A percentile compares a stretch with the other conserved stretches of the same genome.
Conservation (phyloP, 2,113 vertebrate species). For the Motacilla tschutschensis region DNA sequence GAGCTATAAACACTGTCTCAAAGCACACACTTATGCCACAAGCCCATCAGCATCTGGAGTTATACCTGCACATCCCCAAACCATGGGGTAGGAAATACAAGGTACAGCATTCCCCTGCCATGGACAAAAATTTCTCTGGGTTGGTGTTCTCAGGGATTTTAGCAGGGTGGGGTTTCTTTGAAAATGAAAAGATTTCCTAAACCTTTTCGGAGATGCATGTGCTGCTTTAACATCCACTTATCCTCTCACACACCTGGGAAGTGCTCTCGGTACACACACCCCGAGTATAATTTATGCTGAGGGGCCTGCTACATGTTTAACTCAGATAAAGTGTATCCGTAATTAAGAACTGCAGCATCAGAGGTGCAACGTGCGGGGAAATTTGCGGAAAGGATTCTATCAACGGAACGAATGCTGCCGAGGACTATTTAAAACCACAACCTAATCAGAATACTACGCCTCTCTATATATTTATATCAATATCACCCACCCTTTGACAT, state of each 20-base stretch:
- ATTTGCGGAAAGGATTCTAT: constrained; percentile 10
- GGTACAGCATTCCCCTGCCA: background rate
- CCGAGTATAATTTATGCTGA: constrained; percentile 14
- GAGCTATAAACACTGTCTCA: background rate
- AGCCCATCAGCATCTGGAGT: background rate
- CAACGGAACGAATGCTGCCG: background rate
- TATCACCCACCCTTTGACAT: constrained; percentile 41
- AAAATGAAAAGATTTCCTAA: background rate
- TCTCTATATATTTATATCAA: constrained; percentile 31
- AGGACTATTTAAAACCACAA: constrained; percentile 27
- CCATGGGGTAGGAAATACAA: background rate
- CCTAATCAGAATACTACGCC: constrained; percentile 15
- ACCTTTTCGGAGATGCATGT: background rate
- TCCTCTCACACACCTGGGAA: constrained; percentile 37
- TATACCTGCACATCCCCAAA: background rate
- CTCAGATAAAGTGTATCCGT: background rate
- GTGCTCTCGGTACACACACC: background rate
- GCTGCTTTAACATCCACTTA: background rate
- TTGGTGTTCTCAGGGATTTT: background rate
- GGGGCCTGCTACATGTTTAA: constrained; percentile 25
- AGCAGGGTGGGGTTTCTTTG: background rate
- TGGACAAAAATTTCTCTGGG: background rate
- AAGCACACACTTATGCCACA: background rate
- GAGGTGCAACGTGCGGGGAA: background rate
- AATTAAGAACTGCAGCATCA: constrained; percentile 42